Evolutionary conservation across 1,140 invertebrate genomes (phyloP).

Genomic region (Brachionus paranguensis): DNA sequence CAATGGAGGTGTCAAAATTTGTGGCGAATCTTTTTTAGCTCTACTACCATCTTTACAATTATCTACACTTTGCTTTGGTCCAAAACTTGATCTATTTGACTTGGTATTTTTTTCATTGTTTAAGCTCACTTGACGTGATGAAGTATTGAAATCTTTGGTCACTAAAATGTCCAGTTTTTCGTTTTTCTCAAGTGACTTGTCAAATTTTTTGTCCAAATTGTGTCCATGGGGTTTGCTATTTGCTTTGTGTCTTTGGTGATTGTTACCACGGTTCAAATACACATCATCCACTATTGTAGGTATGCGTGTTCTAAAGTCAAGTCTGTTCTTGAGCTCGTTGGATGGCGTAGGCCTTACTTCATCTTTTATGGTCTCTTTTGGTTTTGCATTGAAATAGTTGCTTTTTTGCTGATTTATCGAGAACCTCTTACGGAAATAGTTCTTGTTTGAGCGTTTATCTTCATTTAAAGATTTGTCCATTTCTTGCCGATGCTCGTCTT

Average conservation of each 20-base stretch:
- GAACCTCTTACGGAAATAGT: not conserved
- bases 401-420: not conserved
- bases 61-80: not conserved
- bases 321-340: not conserved
- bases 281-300: constrained; percentile 18
- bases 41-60: not conserved
- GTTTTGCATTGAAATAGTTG: not conserved
- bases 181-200: not conserved
- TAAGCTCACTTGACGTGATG: not conserved
- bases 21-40: not conserved
- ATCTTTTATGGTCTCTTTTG: not conserved
- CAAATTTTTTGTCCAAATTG: not conserved
- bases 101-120: not conserved
- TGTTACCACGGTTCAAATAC: not conserved
- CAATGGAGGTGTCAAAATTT: not conserved
- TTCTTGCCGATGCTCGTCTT: not conserved
- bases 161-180: not conserved
- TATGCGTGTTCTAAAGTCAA: constrained; percentile 19
- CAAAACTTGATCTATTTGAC: not conserved
- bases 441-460: not conserved
- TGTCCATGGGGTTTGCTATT: not conserved
- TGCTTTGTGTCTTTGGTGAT: not conserved
- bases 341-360: not conserved
- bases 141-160: not conserved
- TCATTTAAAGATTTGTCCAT: not conserved